Conservation (phyloP, 1,140 invertebrate species). For the Drosophila melanica region DNA sequence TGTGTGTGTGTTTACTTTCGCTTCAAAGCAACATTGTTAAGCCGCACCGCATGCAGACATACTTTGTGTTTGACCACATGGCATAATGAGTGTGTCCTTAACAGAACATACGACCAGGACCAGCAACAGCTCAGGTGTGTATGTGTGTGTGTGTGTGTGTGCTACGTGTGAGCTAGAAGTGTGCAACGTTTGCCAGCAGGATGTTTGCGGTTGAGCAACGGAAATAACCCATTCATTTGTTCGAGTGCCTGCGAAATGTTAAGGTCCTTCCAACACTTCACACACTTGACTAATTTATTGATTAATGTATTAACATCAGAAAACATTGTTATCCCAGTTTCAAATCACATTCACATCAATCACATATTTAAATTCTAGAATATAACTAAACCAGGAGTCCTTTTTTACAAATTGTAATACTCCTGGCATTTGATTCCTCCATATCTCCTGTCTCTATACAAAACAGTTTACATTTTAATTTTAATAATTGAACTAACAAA, state of each 20-base stretch:
- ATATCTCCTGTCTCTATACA: not conserved
- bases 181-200: conserved; percentile 17
- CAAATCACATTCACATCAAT: not conserved
- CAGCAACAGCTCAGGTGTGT: conserved; percentile 17
- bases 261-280: conserved; percentile 9
- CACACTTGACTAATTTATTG: conserved; percentile 10
- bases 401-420: too few species aligned
- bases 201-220: conserved; percentile 43
- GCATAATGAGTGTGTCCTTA: conserved; percentile 60
- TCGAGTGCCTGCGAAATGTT: not conserved
- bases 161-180: not conserved
- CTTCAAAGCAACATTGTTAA: conserved; percentile 61
- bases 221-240: conserved; percentile 10
- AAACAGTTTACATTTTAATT: too few species aligned
- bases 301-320: not conserved
- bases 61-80: conserved; percentile 74
- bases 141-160: conserved; percentile 20
- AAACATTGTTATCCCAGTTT: not conserved
- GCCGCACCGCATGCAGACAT: conserved; percentile 51
- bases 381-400: not conserved
- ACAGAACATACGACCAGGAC: conserved; percentile 29
- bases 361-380: too few species aligned
- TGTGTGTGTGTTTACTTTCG: conserved; percentile 21
- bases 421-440: too few species aligned
- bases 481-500: too few species aligned